Base-by-base conservation (phyloP, 2,888 invertebrate species). In the Glyphotaelius pellucidus region DNA sequence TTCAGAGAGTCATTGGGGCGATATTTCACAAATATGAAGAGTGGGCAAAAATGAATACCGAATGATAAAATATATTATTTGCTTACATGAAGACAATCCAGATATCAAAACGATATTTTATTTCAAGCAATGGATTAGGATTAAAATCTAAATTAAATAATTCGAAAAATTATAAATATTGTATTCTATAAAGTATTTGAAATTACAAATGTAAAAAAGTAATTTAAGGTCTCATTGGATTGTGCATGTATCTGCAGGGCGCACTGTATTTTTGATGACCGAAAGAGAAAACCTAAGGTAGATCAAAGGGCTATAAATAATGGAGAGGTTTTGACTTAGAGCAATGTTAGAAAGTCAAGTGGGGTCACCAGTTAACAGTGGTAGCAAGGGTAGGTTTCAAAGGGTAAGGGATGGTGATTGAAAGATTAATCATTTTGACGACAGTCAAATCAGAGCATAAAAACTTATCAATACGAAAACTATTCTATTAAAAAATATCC, bases 281-380 rank as follows among this genome's bases (percentile, higher is more conserved):
- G 11, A 32, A 86, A 42, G 47, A 86, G 42, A 86, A 86, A 86
- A 42, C 86, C 38, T 86, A 47, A 86, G 90, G 67, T 67, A 87
- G 80, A 80, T 80, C 87, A 79, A 86, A 87, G 42, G 87, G 83
- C 67, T 47, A 67, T 81, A 42, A 91, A 91, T 83, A 91, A 52
- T 67, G 47, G 19, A 85, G 32, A 7, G 89, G 42, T 80, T 83
- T 91, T 79, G 80, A 91, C 79, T 88, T 25, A 47, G 25, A 79
- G 25, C 30, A 31, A n/a, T 38, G 38, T 80, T 19, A 47, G 30
- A 30, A 67, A 14, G 52, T 7, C 67, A 52, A 5, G 9, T 52
- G 25, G 83, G 81, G 81, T 25, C 86, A 30, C 38, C 86, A 83
- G 83, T 42, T 42, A 86, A 42, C 86, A 42, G 25, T 25, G 67